Percentiles rank a stretch among this genome's conserved stretches.
Evolutionary conservation across 2,113 vertebrate species (phyloP).

Genomic region (Lagopus leucura): DNA sequence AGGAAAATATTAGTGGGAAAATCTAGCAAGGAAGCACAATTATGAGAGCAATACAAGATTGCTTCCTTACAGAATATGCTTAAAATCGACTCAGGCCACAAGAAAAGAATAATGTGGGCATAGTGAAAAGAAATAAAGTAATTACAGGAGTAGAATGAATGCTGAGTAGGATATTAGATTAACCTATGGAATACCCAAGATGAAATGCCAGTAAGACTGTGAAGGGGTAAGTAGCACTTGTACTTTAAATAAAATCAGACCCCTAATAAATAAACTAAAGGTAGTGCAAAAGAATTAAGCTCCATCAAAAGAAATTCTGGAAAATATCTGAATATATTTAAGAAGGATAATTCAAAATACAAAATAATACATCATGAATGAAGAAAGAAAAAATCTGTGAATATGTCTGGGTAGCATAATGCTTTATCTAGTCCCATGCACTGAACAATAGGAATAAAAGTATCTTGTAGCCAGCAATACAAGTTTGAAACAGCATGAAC

Average conservation of each 20-base stretch:
- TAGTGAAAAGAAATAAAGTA: neutral
- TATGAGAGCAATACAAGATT: slow-evolving; percentile 26
- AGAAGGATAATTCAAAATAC: neutral
- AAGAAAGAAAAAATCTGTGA: neutral
- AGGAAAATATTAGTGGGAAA: slow-evolving; percentile 44
- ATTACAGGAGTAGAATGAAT: neutral
- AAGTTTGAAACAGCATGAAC: neutral
- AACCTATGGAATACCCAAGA: neutral
- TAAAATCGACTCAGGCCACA: neutral
- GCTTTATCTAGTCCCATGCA: neutral
- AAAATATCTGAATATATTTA: neutral
- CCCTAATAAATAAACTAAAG: neutral
- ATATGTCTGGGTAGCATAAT: neutral
- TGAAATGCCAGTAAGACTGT: neutral
- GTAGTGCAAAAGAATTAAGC: neutral
- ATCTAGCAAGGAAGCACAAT: slow-evolving; percentile 35
- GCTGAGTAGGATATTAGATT: neutral
- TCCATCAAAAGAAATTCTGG: neutral
- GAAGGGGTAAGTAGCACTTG: neutral
- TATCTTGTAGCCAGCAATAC: neutral
- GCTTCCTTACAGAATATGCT: neutral
- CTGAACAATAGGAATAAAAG: neutral
- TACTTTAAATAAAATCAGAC: neutral
- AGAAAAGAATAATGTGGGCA: neutral
- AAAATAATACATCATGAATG: neutral